Conservation (phyloP, 2,113 vertebrate species). For the Ammospiza caudacuta region DNA sequence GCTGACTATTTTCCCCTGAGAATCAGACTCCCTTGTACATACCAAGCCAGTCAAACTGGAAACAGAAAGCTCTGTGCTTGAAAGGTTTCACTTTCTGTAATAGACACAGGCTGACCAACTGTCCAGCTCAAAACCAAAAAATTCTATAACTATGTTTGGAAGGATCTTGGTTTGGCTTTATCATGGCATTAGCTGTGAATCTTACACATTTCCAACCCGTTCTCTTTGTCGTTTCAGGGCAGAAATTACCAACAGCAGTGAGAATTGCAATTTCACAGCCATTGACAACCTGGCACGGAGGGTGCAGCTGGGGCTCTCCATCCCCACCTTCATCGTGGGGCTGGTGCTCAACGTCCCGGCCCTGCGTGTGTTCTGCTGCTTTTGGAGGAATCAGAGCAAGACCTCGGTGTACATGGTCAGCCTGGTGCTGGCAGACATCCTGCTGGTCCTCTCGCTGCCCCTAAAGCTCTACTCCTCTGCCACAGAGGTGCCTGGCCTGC, state of each 20-base stretch:
- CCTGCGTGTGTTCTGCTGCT: constrained; percentile 76
- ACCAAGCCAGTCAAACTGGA: neutral
- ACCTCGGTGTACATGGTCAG: constrained; percentile 90
- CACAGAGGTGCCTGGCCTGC: accelerated
- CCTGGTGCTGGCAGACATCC: constrained; percentile 82
- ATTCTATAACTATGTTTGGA: neutral
- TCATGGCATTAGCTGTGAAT: neutral
- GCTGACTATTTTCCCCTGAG: neutral
- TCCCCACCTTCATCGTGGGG: constrained; percentile 84
- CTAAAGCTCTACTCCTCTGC: constrained; percentile 78
- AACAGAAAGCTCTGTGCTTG: neutral
- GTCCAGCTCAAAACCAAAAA: neutral
- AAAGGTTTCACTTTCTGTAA: neutral
- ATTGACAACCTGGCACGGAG: constrained; percentile 63
- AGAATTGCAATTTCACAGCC: neutral
- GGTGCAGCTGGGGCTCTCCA: constrained; percentile 76
- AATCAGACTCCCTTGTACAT: neutral
- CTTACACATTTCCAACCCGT: neutral
- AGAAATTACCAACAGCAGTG: neutral
- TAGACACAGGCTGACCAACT: neutral
- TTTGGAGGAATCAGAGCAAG: constrained; percentile 79
- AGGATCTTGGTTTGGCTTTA: neutral
- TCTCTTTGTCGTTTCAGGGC: constrained; percentile 22
- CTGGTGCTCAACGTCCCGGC: constrained; percentile 79
- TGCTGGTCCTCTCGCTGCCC: constrained; percentile 84